Conservation (phyloP, 2,113 vertebrate species). For the Campylomormyrus tamandua region DNA sequence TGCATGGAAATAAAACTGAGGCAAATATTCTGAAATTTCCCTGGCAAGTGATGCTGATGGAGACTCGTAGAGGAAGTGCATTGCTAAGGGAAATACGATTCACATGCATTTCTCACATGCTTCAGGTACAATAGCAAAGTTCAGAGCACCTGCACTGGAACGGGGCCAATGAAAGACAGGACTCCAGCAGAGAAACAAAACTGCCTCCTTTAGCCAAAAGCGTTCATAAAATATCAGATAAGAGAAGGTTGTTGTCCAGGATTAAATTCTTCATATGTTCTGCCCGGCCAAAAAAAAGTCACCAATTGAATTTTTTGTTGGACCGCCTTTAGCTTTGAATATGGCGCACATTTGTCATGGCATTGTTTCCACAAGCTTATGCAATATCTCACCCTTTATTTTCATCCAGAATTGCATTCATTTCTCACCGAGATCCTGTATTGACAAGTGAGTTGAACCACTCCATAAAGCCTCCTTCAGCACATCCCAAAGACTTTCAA, state of each 20-base stretch:
- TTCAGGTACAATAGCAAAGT: not conserved
- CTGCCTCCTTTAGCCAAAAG: not conserved
- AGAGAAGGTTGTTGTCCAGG: not conserved
- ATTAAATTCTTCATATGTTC: not conserved
- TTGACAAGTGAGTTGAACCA: too few species aligned
- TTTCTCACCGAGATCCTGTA: too few species aligned
- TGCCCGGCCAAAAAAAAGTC: too few species aligned
- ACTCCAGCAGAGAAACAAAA: not conserved
- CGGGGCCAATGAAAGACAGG: not conserved
- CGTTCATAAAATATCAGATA: not conserved
- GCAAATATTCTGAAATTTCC: not conserved
- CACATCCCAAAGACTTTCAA: too few species aligned
- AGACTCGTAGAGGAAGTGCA: not conserved
- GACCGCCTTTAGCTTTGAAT: too few species aligned
- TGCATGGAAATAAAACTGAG: not conserved
- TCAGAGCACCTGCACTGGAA: not conserved
- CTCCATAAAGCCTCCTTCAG: too few species aligned
- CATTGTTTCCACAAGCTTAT: too few species aligned
- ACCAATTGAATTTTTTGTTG: too few species aligned
- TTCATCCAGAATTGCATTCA: too few species aligned
- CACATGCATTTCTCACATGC: not conserved
- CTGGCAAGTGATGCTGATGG: not conserved
- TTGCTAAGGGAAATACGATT: not conserved
- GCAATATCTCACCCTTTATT: too few species aligned
- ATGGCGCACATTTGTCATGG: too few species aligned